A percentile compares a stretch with the other conserved stretches of the same genome.
Conservation (phyloP, 2,888 invertebrate species). For the Thecocarcelia acutangulata region DNA sequence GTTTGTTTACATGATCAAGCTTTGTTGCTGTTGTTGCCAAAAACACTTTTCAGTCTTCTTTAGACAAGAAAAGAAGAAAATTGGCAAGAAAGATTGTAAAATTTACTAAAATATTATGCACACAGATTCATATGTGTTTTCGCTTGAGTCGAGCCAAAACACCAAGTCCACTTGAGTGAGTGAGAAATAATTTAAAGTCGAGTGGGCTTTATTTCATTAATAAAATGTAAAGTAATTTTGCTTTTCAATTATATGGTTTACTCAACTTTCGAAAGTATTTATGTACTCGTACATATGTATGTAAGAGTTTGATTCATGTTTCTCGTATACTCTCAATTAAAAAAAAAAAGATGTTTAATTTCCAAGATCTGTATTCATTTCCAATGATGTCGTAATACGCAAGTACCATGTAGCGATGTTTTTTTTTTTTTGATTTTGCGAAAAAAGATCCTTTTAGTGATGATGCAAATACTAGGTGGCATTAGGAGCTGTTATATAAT, state of each 20-base stretch:
- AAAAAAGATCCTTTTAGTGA: too few species aligned
- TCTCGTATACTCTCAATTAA: neutral
- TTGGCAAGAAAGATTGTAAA: conserved; percentile 11
- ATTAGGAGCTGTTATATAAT: too few species aligned
- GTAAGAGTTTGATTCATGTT: neutral
- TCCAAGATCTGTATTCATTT: too few species aligned
- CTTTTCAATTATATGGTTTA: conserved; percentile 1
- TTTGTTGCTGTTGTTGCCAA: conserved; percentile 11
- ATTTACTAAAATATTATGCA: conserved; percentile 7
- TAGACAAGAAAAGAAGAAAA: conserved; percentile 33
- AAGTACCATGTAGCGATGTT: too few species aligned
- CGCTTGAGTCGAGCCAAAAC: conserved; percentile 5
- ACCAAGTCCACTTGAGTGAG: conserved; percentile 5
- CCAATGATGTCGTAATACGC: too few species aligned
- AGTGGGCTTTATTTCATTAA: conserved; percentile 51
- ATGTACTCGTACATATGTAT: too few species aligned
- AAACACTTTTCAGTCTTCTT: conserved; percentile 63
- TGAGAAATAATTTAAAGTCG: conserved; percentile 4
- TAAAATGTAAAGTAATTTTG: conserved; percentile 13
- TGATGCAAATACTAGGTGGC: too few species aligned
- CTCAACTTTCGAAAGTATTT: conserved; percentile 5
- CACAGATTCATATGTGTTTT: neutral
- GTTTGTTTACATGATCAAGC: conserved; percentile 61
- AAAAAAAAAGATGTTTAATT: too few species aligned
- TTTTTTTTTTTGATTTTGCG: too few species aligned